Conservation (phyloP, 2,888 invertebrate species). For the Drosophila recens region DNA sequence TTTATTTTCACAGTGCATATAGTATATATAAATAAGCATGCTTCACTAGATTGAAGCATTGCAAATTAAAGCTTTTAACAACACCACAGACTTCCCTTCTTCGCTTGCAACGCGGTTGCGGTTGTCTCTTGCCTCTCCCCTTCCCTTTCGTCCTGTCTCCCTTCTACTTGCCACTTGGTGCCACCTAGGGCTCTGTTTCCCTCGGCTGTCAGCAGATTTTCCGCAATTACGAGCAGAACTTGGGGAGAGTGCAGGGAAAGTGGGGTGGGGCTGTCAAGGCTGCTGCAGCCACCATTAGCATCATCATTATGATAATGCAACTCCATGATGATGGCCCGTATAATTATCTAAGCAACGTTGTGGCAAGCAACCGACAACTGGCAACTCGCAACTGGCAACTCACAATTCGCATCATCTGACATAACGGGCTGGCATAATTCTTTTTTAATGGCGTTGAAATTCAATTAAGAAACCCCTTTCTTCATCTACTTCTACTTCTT, state of each 20-base stretch:
- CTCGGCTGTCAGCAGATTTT: conserved; percentile 6
- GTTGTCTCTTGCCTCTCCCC: neutral
- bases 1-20: conserved; percentile 16
- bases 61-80: conserved; percentile 25
- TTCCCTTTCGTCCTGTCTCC: too few species aligned
- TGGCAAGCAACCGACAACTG: conserved; percentile 21
- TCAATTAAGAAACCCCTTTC: conserved; percentile 72
- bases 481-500: conserved; percentile 1
- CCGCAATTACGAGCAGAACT: conserved; percentile 34
- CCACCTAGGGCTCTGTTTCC: neutral
- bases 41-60: conserved; percentile 29
- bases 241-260: neutral
- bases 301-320: conserved; percentile 54
- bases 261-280: conserved; percentile 40
- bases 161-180: neutral
- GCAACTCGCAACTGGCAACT: conserved; percentile 17
- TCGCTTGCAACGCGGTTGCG: conserved; percentile 21
- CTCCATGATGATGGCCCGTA: conserved; percentile 51
- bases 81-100: conserved; percentile 4
- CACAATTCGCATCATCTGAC: conserved; percentile 30
- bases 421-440: conserved; percentile 57
- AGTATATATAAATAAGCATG: conserved; percentile 17
- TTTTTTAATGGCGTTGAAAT: conserved; percentile 76
- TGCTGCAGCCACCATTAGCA: conserved; percentile 62
- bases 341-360: conserved; percentile 50